Conservation (phyloP, 2,797 vertebrate species). For the Sebastes steindachneri region DNA sequence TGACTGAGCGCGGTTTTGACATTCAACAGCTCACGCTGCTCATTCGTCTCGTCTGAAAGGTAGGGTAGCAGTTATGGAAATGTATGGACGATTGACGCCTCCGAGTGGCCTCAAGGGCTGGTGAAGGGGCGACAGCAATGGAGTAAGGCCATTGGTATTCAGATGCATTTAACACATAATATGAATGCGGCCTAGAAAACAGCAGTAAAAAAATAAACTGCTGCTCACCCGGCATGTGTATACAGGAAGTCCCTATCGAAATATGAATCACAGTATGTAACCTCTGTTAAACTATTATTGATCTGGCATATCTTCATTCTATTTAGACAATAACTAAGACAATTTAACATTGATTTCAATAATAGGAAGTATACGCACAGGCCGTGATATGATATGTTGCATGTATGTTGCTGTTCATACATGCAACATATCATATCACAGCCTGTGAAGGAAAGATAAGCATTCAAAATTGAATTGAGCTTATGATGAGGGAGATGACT, state of each 20-base stretch:
- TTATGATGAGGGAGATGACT: background rate
- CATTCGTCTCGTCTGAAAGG: background rate
- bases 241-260: background rate
- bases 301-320: background rate
- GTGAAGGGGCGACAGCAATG: background rate
- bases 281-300: background rate
- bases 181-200: background rate
- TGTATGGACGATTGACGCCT: background rate
- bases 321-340: background rate
- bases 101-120: background rate
- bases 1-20: background rate
- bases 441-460: background rate
- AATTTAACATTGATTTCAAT: background rate
- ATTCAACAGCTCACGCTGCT: background rate
- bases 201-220: background rate
- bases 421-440: too few relatives aligned
- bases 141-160: background rate
- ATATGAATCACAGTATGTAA: background rate
- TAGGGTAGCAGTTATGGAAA: constrained; percentile 9
- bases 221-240: background rate
- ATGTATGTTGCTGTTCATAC: background rate
- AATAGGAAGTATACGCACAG: background rate
- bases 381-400: background rate
- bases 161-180: background rate
- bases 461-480: background rate